These are phyloP conservation scores for Drosophila mojavensis DNA, from an alignment of 1,140 invertebrate species.

Conservation along the genomic window DNA sequence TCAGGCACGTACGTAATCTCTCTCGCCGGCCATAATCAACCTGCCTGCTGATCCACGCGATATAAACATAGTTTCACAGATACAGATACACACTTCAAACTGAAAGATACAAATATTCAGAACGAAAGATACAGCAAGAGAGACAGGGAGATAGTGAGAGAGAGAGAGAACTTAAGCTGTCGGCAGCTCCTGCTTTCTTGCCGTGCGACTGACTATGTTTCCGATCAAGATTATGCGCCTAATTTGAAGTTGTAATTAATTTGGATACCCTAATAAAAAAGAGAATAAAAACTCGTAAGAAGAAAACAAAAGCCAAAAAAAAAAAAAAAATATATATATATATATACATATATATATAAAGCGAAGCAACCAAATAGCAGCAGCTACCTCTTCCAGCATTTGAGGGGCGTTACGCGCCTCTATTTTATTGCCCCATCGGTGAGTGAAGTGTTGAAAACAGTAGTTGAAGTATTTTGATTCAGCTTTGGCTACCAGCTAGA, in stretches of 20 bases:
- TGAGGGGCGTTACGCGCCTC: constrained; percentile 65
- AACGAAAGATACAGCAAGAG: constrained; percentile 11
- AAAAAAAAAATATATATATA: constrained; percentile 22
- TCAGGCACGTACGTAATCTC: constrained; percentile 78
- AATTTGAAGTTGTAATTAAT: constrained; percentile 82
- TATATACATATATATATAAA: neutral
- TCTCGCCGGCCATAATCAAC: constrained; percentile 67
- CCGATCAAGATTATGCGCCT: constrained; percentile 75
- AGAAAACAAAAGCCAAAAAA: constrained; percentile 24
- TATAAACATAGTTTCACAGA: constrained; percentile 57
- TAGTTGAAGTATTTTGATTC: constrained; percentile 75
- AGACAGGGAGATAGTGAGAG: constrained; percentile 22
- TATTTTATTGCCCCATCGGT: constrained; percentile 78
- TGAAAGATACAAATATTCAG: neutral
- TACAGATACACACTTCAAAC: constrained; percentile 27
- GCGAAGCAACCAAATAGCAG: constrained; percentile 29
- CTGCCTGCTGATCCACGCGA: constrained; percentile 66
- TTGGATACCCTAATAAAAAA: constrained; percentile 81
- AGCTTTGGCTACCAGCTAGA: constrained; percentile 35
- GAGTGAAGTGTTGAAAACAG: constrained; percentile 80
- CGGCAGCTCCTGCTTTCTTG: constrained; percentile 50
- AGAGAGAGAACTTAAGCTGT: constrained; percentile 28
- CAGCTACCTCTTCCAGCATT: constrained; percentile 17
- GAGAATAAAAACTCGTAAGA: constrained; percentile 35
- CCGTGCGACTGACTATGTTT: constrained; percentile 15